Conservation (phyloP, 1,140 invertebrate species). For the Drosophila pruinosa region DNA sequence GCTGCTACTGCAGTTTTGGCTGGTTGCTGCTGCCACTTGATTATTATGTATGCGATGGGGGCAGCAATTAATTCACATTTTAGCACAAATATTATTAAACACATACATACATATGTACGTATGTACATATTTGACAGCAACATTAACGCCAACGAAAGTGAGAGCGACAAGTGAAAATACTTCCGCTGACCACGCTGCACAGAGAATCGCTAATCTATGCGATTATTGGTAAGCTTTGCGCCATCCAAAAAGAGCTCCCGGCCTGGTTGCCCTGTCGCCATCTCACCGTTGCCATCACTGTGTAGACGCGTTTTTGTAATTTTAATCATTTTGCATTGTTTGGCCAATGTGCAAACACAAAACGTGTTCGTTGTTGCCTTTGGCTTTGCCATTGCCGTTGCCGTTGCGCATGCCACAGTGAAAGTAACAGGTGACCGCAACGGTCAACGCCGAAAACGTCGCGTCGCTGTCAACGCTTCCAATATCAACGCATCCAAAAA, state of each 20-base stretch:
- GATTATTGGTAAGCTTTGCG: constrained; percentile 57
- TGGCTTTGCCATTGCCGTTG: constrained; percentile 1
- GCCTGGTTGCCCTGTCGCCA: not conserved
- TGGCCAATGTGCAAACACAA: constrained; percentile 50
- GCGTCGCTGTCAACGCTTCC: constrained; percentile 31
- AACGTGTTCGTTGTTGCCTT: constrained; percentile 60
- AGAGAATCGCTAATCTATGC: constrained; percentile 75
- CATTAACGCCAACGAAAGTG: constrained; percentile 22
- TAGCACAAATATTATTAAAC: constrained; percentile 76
- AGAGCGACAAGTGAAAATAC: constrained; percentile 63
- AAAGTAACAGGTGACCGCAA: constrained; percentile 65
- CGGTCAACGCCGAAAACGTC: constrained; percentile 42
- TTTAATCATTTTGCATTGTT: constrained; percentile 63
- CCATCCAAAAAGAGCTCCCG: not conserved
- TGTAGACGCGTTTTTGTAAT: constrained; percentile 51
- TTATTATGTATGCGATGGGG: constrained; percentile 60
- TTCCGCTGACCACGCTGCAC: constrained; percentile 47
- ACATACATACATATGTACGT: too few relatives aligned
- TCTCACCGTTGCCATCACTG: not conserved
- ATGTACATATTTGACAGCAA: constrained; percentile 64
- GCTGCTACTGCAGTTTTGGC: constrained; percentile 11
- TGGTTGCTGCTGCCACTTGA: constrained; percentile 1
- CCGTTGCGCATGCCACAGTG: constrained; percentile 41
- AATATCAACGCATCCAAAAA: constrained; percentile 7
- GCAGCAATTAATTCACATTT: constrained; percentile 65